phyloP scores from a whole-genome alignment of 53 echinoderm and acorn worm species.

The Apostichopus leukothele region DNA sequence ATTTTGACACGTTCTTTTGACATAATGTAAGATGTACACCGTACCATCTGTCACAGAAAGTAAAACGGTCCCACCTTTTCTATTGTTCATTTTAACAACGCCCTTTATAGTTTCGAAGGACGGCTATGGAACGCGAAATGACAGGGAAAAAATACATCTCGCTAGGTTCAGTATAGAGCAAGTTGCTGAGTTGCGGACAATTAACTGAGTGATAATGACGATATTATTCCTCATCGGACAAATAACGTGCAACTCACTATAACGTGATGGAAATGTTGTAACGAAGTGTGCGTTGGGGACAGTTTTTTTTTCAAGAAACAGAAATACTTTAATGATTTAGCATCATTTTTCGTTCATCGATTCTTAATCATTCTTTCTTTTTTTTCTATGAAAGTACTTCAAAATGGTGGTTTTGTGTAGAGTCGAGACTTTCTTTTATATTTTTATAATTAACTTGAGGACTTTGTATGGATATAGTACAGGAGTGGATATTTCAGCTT shows the following conservation, averaged over 20 bases:
- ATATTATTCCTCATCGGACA: too few species aligned
- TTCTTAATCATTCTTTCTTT: too few species aligned
- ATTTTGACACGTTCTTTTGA: slow-evolving; percentile 9
- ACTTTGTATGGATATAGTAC: slow-evolving; percentile 10
- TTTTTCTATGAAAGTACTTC: neutral
- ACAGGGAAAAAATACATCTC: neutral
- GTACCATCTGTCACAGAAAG: slow-evolving; percentile 9
- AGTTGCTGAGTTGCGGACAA: too few species aligned
- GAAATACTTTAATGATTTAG: too few species aligned
- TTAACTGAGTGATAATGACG: too few species aligned
- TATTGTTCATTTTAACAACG: slow-evolving; percentile 20
- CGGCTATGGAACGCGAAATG: neutral
- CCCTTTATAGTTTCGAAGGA: slow-evolving; percentile 14
- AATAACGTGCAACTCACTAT: too few species aligned
- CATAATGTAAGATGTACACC: slow-evolving; percentile 1
- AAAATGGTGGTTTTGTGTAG: neutral
- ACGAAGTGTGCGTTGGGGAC: too few species aligned
- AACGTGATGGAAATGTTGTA: too few species aligned
- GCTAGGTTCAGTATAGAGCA: neutral
- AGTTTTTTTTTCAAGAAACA: too few species aligned
- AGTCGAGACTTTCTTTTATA: slow-evolving; percentile 12
- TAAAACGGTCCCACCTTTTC: slow-evolving; percentile 2
- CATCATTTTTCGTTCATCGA: too few species aligned
- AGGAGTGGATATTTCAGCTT: neutral
- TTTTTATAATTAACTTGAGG: slow-evolving; percentile 23